phyloP scores from a whole-genome alignment of 2,113 vertebrate species.

The Ia io region DNA sequence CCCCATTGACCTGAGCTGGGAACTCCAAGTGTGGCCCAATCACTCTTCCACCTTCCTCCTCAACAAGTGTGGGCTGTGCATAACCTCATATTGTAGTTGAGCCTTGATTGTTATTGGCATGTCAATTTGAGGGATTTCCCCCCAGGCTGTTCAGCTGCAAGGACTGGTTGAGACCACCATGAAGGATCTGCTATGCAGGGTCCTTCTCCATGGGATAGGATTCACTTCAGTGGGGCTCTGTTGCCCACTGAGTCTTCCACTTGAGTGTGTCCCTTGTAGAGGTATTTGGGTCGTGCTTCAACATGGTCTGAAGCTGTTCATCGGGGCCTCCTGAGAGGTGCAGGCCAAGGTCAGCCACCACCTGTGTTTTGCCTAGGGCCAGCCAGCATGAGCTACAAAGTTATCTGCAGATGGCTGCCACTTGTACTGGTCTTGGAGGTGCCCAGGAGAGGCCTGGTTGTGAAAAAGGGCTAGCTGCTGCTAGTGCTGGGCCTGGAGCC shows the following conservation, averaged over 20 bases:
- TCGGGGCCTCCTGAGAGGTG: not conserved
- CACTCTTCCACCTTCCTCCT: not conserved
- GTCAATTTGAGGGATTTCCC: not conserved
- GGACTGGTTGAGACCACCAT: not conserved
- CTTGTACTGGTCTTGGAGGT: not conserved
- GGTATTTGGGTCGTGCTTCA: not conserved
- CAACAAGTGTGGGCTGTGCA: not conserved
- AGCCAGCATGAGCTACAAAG: not conserved
- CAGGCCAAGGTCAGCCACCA: not conserved
- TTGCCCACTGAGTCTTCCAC: not conserved
- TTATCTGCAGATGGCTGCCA: not conserved
- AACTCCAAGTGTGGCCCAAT: not conserved
- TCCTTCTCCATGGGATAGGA: not conserved
- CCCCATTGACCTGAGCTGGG: not conserved
- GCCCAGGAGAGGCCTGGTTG: not conserved
- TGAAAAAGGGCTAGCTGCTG: not conserved
- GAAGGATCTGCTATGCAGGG: not conserved
- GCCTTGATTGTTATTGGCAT: not conserved
- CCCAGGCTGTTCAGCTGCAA: not conserved
- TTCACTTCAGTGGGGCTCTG: not conserved
- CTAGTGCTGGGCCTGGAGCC: not conserved
- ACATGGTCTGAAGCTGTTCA: not conserved
- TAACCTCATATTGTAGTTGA: not conserved
- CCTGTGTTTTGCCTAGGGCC: not conserved
- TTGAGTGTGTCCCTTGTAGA: not conserved